Percentiles rank a stretch among this genome's conserved stretches.
phyloP scores from a whole-genome alignment of 2,113 vertebrate genomes.

The Phaetusa simplex region DNA sequence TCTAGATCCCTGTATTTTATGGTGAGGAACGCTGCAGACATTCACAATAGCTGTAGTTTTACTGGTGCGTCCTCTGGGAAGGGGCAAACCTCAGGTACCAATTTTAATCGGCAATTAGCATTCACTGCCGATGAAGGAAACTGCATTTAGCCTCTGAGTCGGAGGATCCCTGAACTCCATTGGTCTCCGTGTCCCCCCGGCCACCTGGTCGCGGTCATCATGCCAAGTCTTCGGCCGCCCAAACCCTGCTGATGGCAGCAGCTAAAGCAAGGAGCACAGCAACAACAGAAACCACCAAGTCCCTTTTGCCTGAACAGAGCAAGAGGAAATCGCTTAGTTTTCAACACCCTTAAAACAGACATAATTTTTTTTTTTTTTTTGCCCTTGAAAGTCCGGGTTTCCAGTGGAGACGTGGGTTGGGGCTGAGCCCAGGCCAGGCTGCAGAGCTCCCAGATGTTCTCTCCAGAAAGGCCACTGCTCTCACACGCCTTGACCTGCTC shows the following conservation, averaged over 20 bases:
- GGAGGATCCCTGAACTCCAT: background rate
- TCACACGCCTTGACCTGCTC: background rate
- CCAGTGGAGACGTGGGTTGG: background rate
- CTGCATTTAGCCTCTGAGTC: background rate
- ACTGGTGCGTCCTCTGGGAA: background rate
- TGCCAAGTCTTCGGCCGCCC: background rate
- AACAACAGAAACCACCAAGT: background rate
- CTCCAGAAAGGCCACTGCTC: background rate
- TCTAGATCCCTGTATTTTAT: background rate
- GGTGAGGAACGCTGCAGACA: background rate
- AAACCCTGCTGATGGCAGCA: background rate
- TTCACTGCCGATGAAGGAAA: background rate
- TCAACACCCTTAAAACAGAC: background rate
- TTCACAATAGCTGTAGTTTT: background rate
- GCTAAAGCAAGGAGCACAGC: background rate
- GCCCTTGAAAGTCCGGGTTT: background rate
- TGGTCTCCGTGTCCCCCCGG: background rate
- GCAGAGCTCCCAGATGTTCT: background rate
- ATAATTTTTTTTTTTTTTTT: background rate
- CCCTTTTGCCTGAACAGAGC: background rate
- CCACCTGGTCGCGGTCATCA: rapidly evolving
- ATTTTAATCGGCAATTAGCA: background rate
- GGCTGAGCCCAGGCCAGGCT: background rate
- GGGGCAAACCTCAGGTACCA: background rate
- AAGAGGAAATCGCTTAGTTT: background rate